phyloP scores from a whole-genome alignment of 2,113 vertebrate species.

The Typhlomys cinereus region DNA sequence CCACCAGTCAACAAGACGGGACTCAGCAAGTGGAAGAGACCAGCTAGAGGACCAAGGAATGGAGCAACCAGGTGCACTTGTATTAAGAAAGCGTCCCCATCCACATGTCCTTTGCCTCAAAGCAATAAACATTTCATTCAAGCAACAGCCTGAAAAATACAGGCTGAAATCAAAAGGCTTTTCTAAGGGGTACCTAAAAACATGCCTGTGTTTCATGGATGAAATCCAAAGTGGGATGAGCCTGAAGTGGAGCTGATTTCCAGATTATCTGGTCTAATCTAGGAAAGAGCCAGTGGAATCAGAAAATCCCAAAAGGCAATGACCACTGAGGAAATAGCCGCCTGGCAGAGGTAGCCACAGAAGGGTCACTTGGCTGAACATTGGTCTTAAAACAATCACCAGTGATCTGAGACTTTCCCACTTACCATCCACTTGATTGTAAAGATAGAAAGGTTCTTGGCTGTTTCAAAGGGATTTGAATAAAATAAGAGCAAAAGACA shows the following conservation, averaged over 20 bases:
- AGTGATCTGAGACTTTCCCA: background rate
- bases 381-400: background rate
- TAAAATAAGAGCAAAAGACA: background rate
- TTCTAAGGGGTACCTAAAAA: background rate
- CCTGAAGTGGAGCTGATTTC: background rate
- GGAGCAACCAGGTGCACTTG: background rate
- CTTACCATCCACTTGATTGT: background rate
- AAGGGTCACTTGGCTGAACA: background rate
- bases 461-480: background rate
- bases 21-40: background rate
- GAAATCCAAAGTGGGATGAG: background rate
- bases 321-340: background rate
- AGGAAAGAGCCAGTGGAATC: background rate
- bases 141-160: background rate
- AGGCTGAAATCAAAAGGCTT: background rate
- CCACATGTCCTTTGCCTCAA: background rate
- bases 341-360: background rate
- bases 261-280: background rate
- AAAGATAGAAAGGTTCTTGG: constrained; percentile 41
- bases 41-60: background rate
- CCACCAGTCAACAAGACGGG: background rate
- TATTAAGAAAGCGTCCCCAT: background rate
- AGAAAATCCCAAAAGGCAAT: background rate
- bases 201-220: background rate
- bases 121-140: background rate